Evolutionary conservation across 2,797 vertebrate genomes (phyloP).

Genomic region (Poeciliopsis infans): DNA sequence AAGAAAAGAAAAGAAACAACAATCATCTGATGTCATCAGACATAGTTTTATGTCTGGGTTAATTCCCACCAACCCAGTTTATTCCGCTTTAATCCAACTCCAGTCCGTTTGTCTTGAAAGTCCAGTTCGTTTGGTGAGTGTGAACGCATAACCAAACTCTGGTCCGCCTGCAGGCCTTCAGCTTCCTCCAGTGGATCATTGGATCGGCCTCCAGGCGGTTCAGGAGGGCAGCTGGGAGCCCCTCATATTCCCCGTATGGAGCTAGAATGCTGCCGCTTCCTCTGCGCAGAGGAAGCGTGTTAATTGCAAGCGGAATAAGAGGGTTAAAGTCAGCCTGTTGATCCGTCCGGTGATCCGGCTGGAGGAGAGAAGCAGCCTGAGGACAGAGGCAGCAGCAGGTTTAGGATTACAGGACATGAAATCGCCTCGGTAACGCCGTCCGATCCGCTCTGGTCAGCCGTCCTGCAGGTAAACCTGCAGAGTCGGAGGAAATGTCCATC

Average conservation of each 20-base stretch:
- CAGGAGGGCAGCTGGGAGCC: constrained; percentile 44
- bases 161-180: constrained; percentile 3
- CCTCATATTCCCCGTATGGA: constrained; percentile 40
- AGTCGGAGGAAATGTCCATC: background rate
- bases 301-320: constrained; percentile 66
- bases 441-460: constrained; percentile 30
- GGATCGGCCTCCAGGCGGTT: constrained; percentile 56
- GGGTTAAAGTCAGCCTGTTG: constrained; percentile 40
- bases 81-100: too few species aligned
- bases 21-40: background rate
- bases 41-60: background rate
- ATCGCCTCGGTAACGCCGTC: constrained; percentile 46
- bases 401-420: constrained; percentile 70
- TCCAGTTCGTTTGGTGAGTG: too few species aligned
- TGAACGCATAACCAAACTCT: too few species aligned
- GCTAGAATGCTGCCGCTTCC: constrained; percentile 50
- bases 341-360: constrained; percentile 51
- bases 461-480: background rate
- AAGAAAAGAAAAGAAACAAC: background rate
- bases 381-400: constrained; percentile 49
- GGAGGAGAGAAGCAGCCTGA: constrained; percentile 65
- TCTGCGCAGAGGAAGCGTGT: constrained; percentile 59
- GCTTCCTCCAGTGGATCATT: constrained; percentile 53
- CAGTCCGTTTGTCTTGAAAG: too few species aligned
- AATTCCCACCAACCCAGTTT: too few species aligned